Evolutionary conservation across 2,888 invertebrate genomes (phyloP).

Genomic region (Sminthurides aquaticus): DNA sequence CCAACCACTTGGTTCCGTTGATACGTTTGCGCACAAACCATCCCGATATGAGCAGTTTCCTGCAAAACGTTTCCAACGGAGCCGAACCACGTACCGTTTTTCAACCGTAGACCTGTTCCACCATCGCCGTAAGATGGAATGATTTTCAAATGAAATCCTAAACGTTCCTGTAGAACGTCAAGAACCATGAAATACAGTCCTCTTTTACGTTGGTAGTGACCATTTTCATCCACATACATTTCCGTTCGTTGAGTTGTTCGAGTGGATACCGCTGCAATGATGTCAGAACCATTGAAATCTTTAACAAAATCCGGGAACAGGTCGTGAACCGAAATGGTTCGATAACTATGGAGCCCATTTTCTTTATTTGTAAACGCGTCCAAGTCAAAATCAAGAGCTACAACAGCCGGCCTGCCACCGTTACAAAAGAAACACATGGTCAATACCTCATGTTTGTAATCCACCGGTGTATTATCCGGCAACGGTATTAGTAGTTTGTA

Average conservation of each 20-base stretch:
- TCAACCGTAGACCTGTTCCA: constrained; percentile 24
- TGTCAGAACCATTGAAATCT: constrained; percentile 6
- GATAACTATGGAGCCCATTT: neutral
- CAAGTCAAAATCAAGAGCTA: neutral
- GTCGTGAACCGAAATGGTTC: neutral
- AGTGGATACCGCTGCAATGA: constrained; percentile 9
- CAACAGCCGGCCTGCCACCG: neutral
- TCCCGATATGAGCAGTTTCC: constrained; percentile 29
- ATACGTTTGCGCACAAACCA: constrained; percentile 28
- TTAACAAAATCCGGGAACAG: constrained; percentile 10
- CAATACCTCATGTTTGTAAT: neutral
- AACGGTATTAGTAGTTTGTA: constrained; percentile 5
- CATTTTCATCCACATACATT: constrained; percentile 9
- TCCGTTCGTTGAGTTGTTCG: constrained; percentile 7
- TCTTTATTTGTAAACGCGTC: neutral
- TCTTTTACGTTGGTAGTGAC: constrained; percentile 23
- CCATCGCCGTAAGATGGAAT: constrained; percentile 34
- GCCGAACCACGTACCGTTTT: constrained; percentile 33
- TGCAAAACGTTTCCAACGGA: constrained; percentile 31
- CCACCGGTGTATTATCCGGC: neutral
- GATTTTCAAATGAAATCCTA: constrained; percentile 28
- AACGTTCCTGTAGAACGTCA: constrained; percentile 21
- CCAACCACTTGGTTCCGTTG: constrained; percentile 24
- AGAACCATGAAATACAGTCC: constrained; percentile 31
- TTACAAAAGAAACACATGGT: neutral